Conservation (phyloP, 2,888 invertebrate genomes). For the Metellina segmentata region DNA sequence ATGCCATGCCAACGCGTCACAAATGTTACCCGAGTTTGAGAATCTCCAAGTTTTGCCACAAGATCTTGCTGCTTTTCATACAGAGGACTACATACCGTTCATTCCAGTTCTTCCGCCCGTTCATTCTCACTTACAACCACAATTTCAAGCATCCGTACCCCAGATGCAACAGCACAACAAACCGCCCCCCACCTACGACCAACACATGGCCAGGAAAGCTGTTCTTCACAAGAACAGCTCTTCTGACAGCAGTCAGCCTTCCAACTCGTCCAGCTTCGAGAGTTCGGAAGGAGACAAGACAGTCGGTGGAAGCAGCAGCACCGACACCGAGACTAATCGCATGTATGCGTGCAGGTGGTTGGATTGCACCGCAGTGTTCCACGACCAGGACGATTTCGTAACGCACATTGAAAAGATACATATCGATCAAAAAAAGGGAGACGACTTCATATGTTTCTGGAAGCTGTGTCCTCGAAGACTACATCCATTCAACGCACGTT, state of each 20-base stretch:
- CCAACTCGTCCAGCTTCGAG: constrained; percentile 75
- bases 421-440: constrained; percentile 84
- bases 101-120: constrained; percentile 62
- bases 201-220: constrained; percentile 77
- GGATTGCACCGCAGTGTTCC: constrained; percentile 71
- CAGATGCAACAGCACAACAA: constrained; percentile 39
- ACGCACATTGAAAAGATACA: constrained; percentile 90
- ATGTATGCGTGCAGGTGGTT: constrained; percentile 75
- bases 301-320: constrained; percentile 61
- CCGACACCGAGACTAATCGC: constrained; percentile 63
- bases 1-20: constrained; percentile 7
- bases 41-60: constrained; percentile 70
- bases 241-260: constrained; percentile 74
- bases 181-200: constrained; percentile 77
- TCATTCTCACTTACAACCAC: constrained; percentile 46
- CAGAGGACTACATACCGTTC: constrained; percentile 54
- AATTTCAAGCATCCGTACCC: neutral
- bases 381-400: constrained; percentile 79
- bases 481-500: constrained; percentile 97
- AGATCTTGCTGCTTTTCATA: constrained; percentile 62
- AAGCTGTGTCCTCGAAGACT: constrained; percentile 92
- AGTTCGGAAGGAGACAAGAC: constrained; percentile 75
- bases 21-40: constrained; percentile 51
- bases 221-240: constrained; percentile 67
- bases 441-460: constrained; percentile 97